phyloP scores from a whole-genome alignment of 2,888 invertebrate species.

The Ochropleura leucogaster region DNA sequence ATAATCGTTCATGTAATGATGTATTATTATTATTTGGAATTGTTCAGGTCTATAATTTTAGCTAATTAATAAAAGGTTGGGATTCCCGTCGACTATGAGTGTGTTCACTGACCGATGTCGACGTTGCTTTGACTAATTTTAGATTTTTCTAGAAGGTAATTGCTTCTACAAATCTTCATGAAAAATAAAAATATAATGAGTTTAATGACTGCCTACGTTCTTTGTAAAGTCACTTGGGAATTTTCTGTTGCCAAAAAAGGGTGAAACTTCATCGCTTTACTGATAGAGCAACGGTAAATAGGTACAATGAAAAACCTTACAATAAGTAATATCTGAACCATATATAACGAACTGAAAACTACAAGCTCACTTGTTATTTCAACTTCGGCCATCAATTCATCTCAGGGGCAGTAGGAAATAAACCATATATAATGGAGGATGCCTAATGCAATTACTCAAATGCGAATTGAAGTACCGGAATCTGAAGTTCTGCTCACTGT shows the following conservation, averaged over 20 bases:
- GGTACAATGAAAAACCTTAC: neutral
- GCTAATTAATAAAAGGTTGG: constrained; percentile 60
- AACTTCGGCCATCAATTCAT: constrained; percentile 7
- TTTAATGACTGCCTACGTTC: constrained; percentile 17
- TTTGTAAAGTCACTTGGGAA: neutral
- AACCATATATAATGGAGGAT: constrained; percentile 32
- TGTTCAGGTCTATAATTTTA: constrained; percentile 53
- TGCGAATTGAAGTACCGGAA: constrained; percentile 54
- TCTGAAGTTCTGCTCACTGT: constrained; percentile 30
- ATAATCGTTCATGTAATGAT: constrained; percentile 52
- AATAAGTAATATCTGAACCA: no score
- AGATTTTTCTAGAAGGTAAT: constrained; percentile 16
- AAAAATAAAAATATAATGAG: constrained; percentile 6
- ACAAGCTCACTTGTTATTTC: neutral
- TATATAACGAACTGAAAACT: neutral
- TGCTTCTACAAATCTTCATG: neutral
- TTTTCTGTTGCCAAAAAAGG: constrained; percentile 1
- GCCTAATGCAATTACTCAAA: constrained; percentile 46
- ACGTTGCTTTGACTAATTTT: constrained; percentile 24
- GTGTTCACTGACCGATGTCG: constrained; percentile 42
- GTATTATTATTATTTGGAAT: constrained; percentile 52
- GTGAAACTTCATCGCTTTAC: neutral
- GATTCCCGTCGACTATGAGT: constrained; percentile 46
- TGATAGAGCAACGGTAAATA: neutral
- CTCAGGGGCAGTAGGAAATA: constrained; percentile 39